Base-by-base conservation (phyloP, 2,888 invertebrate species). In the Notodonta dromedarius region DNA sequence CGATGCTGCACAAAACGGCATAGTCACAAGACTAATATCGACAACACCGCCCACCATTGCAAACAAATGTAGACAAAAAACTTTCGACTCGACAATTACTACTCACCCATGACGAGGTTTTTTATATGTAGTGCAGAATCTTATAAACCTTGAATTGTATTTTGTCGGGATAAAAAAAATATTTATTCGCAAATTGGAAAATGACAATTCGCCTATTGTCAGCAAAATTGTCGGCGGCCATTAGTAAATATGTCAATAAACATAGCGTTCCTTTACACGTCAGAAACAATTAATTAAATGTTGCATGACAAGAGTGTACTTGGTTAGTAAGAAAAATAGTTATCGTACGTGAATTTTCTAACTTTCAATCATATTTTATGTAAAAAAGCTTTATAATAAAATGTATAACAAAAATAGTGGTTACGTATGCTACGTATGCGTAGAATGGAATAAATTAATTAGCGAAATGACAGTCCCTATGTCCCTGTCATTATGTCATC, bases 1-100 rank as follows among this genome's bases (percentile, higher is more conserved):
- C 66, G 94, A 94, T 79, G 94, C 95, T 94, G 82, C 69, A 87
- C 78, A 87, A 84, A 83, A 75, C 71, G 80, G 79, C 86, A 89
- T 87, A 74, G 66, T 82, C 74, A 78, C 63, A 76, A 75, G 62
- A 78, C 70, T 67, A 53, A 59, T 67, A 69, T 70, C 72, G 69
- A 74, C 74, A 82, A 87, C 83, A 87, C 88, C 91, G 91, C 90
- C 90, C 90, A 92, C 91, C 77, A 82, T 73, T 75, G 74, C 74
- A 80, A 83, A 82, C 77, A 78, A 79, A 70, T 77, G 64, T 65
- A 52, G 60, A 56, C 12, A 71, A 67, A 68, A 71, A 69, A 77
- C 63, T 72, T 66, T 69, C 58, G 66, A 65, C 76, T 78, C 78
- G 67, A 61, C 68, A 65, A 65, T 46, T 69, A 67, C 69, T 84